phyloP scores from a whole-genome alignment of 1,140 invertebrate species.

The Cydia strobilella region DNA sequence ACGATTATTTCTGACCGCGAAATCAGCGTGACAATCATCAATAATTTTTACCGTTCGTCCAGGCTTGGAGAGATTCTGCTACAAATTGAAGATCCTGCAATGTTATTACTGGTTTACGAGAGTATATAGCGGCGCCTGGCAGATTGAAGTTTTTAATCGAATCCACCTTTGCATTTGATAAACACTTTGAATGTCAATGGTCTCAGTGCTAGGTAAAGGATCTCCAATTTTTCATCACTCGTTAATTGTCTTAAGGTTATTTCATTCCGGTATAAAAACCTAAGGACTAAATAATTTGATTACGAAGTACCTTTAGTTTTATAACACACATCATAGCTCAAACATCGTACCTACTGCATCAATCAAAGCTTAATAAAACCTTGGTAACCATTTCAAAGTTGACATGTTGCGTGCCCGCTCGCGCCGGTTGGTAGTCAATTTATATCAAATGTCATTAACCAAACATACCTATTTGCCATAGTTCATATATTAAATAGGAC shows the following conservation, averaged over 20 bases:
- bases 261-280: no score
- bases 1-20: constrained; percentile 54
- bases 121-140: not conserved
- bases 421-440: constrained; percentile 68
- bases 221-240: no score
- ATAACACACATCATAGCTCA: not conserved
- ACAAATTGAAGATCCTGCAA: constrained; percentile 7
- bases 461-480: constrained; percentile 48
- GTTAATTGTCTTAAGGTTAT: no score
- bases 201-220: no score
- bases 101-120: not conserved
- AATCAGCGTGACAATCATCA: constrained; percentile 71
- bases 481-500: not conserved
- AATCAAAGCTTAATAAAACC: constrained; percentile 72
- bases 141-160: no score
- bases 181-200: no score
- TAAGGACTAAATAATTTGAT: no score
- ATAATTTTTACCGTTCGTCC: constrained; percentile 60
- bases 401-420: constrained; percentile 73
- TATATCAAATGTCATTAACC: constrained; percentile 76
- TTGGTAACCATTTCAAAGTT: constrained; percentile 77
- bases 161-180: no score
- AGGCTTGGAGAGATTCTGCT: constrained; percentile 39
- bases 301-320: not conserved
- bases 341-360: constrained; percentile 46